Evolutionary conservation across 2,113 vertebrate species (phyloP), one percentile per base, ranked within the genome.

Genomic region (Tragelaphus scriptus): DNA sequence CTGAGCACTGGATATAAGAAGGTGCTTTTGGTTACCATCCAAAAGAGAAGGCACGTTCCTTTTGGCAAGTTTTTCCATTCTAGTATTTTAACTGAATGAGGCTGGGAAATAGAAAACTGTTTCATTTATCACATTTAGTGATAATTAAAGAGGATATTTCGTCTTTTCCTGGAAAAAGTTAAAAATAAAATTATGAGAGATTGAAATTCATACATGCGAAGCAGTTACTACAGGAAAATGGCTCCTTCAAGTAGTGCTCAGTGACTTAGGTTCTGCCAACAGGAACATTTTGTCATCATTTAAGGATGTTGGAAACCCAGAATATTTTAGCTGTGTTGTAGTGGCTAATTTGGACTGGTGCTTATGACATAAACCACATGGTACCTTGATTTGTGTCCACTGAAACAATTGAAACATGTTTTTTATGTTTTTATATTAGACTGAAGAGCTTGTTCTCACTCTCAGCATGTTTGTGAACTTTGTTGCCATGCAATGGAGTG

Each of bases 341-440:
- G 96, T 90, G 88, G 77, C 97, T 98, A 97, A 98, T 98, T 97
- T 95, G 94, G 93, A 82, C 85, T 97, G 88, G 91, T 98, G 84
- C 86, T 89, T 85, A 93, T 98, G 96, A 97, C 94, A 90, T 97
- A 98, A 98, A 93, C 97, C 89, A 85, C 88, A 82, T 21, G 88
- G 98, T 98, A 97, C 88, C 44, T 96, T 98, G 97, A 97, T 98
- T 98, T 98, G 75, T 95, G 91, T 97, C 86, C 94, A 88, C 86
- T 97, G 65, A 96, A 81, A 89, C 49, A 96, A 95, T 58, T 98
- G 96, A 97, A 98, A 98, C 44, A 96, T 98, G 91, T 96, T 71
- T 68, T 68, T 36, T 32, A 36, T 71, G 36, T 13, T 98, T 98
- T 95, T 88, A 95, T 98, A 97, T 88, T 51, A 96, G 95, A 61